Evolutionary conservation across 2,113 vertebrate genomes (phyloP).

Genomic region (Trematocara nigrifrons): DNA sequence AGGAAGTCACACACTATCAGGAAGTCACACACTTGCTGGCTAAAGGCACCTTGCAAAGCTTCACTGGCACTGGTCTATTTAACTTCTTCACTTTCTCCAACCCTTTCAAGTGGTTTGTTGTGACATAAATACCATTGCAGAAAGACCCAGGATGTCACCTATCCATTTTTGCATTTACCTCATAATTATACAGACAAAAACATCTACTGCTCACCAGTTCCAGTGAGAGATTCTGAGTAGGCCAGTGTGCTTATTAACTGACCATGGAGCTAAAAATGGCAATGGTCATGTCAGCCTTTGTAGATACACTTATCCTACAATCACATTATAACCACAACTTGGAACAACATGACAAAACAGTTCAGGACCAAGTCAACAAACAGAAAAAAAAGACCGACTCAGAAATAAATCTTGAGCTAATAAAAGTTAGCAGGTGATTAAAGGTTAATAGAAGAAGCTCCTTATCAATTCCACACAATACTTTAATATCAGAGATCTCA

Average conservation of each 20-base stretch:
- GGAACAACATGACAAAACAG: background rate
- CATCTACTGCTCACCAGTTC: background rate
- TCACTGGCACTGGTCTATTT: background rate
- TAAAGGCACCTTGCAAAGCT: background rate
- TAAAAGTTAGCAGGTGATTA: background rate
- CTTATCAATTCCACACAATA: background rate
- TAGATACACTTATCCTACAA: background rate
- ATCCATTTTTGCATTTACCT: background rate
- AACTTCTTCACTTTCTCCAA: background rate
- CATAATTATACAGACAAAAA: background rate
- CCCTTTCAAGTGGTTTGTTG: background rate
- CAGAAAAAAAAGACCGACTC: background rate
- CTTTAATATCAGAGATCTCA: background rate
- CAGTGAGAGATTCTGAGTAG: conserved; percentile 1
- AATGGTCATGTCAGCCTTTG: background rate
- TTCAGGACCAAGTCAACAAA: background rate
- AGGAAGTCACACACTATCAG: conserved; percentile 11
- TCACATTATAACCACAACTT: background rate
- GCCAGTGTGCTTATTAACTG: conserved; percentile 5
- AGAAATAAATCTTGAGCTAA: background rate
- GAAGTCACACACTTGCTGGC: conserved; percentile 27
- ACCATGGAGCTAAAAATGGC: conserved; percentile 16
- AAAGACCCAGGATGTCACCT: background rate
- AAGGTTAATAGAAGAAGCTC: background rate
- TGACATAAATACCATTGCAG: background rate